Conservation (phyloP, 2,113 vertebrate species). For the Megaceryle torquata region DNA sequence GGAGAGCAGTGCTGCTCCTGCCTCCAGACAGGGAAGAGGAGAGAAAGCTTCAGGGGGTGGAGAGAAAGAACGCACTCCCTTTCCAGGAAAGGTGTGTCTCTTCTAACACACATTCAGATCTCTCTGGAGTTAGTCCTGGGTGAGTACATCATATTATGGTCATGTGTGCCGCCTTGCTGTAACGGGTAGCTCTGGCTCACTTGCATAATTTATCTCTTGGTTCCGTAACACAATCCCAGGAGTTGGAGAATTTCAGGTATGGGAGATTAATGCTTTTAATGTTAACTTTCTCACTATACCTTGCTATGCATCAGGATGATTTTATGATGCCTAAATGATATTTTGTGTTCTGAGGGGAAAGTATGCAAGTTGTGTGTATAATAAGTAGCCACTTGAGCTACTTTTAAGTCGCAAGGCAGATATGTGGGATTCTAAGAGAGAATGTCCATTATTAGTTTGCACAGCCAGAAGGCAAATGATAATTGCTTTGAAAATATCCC, state of each 20-base stretch:
- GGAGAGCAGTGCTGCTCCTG: background rate
- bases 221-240: background rate
- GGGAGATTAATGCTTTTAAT: background rate
- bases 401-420: background rate
- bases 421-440: background rate
- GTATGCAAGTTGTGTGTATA: background rate
- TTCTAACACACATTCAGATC: background rate
- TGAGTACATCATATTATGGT: background rate
- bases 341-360: background rate
- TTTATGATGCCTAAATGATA: background rate
- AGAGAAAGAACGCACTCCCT: background rate
- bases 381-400: background rate
- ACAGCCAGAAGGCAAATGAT: background rate
- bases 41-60: background rate
- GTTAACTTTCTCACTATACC: background rate
- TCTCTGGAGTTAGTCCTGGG: background rate
- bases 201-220: background rate
- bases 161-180: background rate
- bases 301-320: background rate
- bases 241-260: background rate
- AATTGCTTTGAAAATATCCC: background rate
- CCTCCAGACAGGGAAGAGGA: background rate
- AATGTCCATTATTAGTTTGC: background rate
- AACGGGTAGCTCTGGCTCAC: background rate
- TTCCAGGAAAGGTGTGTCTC: constrained; percentile 21